These are phyloP conservation scores for Eulacestoma nigropectus DNA, from an alignment of 2,113 vertebrate genomes.

Conservation along the genomic window DNA sequence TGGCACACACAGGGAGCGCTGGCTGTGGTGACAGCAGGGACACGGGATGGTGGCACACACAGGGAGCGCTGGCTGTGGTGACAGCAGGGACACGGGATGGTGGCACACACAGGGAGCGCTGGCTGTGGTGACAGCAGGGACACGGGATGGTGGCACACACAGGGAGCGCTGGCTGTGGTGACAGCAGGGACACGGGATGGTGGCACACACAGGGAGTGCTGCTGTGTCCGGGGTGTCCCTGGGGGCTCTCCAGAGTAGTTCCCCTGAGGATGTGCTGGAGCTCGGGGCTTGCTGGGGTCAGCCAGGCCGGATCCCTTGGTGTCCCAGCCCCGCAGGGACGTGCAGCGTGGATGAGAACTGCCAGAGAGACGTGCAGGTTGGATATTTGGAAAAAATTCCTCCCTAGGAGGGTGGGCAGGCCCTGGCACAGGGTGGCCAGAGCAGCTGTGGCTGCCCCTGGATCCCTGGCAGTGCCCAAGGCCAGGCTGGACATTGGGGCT, in stretches of 20 bases:
- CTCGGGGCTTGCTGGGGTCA: fast-evolving
- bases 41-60: not conserved
- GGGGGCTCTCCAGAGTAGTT: not conserved
- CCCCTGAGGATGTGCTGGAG: not conserved
- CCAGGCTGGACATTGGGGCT: not conserved
- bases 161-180: not conserved
- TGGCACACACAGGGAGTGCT: not conserved
- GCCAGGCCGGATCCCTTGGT: not conserved
- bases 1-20: not conserved
- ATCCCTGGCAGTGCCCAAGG: not conserved
- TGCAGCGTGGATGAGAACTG: fast-evolving
- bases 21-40: not conserved
- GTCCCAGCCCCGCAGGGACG: not conserved
- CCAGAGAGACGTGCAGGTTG: not conserved
- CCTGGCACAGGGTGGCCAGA: not conserved
- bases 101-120: not conserved
- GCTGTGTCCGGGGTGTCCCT: not conserved
- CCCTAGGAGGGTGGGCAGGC: not conserved
- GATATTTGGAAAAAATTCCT: not conserved
- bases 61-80: not conserved
- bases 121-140: not conserved
- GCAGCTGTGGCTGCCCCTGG: not conserved
- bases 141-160: not conserved
- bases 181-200: not conserved
- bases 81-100: not conserved